Base-by-base conservation (phyloP, 2,113 vertebrate genomes). In the Myxocyprinus asiaticus region DNA sequence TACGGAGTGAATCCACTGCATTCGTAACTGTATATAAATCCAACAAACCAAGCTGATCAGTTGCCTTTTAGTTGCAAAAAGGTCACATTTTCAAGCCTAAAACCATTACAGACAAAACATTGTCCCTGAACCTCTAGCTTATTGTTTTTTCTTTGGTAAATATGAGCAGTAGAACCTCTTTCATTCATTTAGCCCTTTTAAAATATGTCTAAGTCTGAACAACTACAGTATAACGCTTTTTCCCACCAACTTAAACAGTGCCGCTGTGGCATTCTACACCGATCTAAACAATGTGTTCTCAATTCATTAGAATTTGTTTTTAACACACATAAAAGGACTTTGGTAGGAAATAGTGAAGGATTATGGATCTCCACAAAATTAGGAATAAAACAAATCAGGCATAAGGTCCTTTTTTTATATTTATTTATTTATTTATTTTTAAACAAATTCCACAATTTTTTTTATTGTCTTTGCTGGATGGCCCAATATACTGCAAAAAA, bases 331-430 rank as follows among this genome's bases (percentile, higher is more conserved):
- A 17, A 58, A 62, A 70, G 5, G 11, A 48, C 22, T 9, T 44
- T 43, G 4, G 55, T 10, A 67, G 62, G 56, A 69, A 12, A 75
- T 17, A 0, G 9, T 59, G 42, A 58, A 76, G 17, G 15, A 42
- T 8, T 58, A 68, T 63, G 44, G n/a, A 58, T 77, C 67, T 80
- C 77, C 73, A 64, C 67, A 85, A 75, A 47, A 65, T 42, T 61
- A 51, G 10, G 50, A 14, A 77, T 61, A 53, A 74, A 82, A 71
- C 68, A 51, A 55, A 3, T 12, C 51, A 51, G 65, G 45, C 50
- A 56, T 5, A 71, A 22, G 3, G 66, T 17, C 45, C 59, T 51
- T 62, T 43, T 47, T 47, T 12, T n/a, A n/a, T n/a, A n/a, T n/a
- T n/a, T n/a, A n/a, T n/a, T n/a, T n/a, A n/a, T n/a, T n/a, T n/a